Percentiles rank a stretch among this genome's conserved stretches.
phyloP scores from a whole-genome alignment of 2,113 vertebrate species.

The Nestor notabilis region DNA sequence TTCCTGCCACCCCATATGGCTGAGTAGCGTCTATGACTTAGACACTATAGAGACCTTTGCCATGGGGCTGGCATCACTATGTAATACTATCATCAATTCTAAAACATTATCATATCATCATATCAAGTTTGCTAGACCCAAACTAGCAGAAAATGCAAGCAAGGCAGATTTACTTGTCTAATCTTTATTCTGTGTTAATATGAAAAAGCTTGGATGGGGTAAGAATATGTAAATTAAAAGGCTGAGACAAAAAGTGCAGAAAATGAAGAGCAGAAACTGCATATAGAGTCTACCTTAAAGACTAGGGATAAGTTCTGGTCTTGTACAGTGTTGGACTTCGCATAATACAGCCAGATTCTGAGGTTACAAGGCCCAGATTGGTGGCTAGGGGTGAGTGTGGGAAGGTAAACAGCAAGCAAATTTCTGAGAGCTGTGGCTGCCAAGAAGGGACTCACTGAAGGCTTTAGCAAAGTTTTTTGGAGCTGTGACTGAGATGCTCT shows the following conservation, averaged over 20 bases:
- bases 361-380: accelerated
- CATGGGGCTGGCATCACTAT: not conserved
- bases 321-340: not conserved
- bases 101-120: not conserved
- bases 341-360: not conserved
- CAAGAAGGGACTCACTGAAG: not conserved
- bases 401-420: slow-evolving; percentile 37
- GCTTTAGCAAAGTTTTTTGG: slow-evolving; percentile 6
- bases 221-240: not conserved
- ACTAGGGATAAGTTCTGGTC: not conserved
- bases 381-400: not conserved
- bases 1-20: not conserved
- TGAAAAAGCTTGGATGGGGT: not conserved
- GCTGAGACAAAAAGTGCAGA: not conserved
- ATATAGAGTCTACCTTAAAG: not conserved
- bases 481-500: not conserved
- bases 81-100: not conserved
- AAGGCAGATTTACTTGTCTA: not conserved
- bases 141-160: slow-evolving; percentile 3
- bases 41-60: not conserved
- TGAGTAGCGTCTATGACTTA: not conserved
- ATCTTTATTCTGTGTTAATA: not conserved
- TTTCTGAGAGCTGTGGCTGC: slow-evolving; percentile 3
- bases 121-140: not conserved
- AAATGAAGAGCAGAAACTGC: not conserved